These are phyloP conservation scores for Drosophila rhopaloa DNA, from an alignment of 1,140 invertebrate species.

Conservation along the genomic window DNA sequence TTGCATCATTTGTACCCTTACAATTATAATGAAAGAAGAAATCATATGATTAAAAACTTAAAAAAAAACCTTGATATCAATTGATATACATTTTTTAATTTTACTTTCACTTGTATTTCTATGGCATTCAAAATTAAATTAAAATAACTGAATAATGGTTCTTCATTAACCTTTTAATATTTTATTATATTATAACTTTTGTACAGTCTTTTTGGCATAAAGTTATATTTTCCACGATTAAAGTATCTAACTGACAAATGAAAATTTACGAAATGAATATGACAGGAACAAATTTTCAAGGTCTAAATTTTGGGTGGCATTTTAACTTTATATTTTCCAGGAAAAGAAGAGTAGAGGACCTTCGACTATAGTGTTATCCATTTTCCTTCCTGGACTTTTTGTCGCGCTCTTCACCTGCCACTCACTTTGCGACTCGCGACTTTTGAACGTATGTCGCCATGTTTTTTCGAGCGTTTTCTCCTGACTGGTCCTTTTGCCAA, in stretches of 20 bases:
- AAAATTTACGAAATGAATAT: too few species aligned
- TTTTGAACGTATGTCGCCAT: slow-evolving; percentile 67
- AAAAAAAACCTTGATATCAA: neutral
- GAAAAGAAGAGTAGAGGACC: neutral
- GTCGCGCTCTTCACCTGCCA: slow-evolving; percentile 57
- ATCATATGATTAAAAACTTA: neutral
- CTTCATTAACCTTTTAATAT: too few species aligned
- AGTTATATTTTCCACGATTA: too few species aligned
- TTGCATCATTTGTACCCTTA: slow-evolving; percentile 1
- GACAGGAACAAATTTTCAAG: too few species aligned
- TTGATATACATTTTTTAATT: too few species aligned
- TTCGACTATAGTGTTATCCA: slow-evolving; percentile 4
- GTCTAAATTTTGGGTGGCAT: too few species aligned
- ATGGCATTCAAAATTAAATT: too few species aligned
- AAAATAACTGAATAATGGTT: too few species aligned
- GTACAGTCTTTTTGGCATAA: too few species aligned
- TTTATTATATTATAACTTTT: too few species aligned
- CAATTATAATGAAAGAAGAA: neutral
- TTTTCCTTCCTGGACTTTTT: slow-evolving; percentile 1
- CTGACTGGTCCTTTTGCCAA: slow-evolving; percentile 44
- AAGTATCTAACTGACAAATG: too few species aligned
- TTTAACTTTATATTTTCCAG: too few species aligned
- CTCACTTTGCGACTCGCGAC: slow-evolving; percentile 57
- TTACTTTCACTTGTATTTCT: neutral
- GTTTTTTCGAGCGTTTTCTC: slow-evolving; percentile 50